phyloP scores from a whole-genome alignment of 2,888 invertebrate species.

The Dryomyza anilis region DNA sequence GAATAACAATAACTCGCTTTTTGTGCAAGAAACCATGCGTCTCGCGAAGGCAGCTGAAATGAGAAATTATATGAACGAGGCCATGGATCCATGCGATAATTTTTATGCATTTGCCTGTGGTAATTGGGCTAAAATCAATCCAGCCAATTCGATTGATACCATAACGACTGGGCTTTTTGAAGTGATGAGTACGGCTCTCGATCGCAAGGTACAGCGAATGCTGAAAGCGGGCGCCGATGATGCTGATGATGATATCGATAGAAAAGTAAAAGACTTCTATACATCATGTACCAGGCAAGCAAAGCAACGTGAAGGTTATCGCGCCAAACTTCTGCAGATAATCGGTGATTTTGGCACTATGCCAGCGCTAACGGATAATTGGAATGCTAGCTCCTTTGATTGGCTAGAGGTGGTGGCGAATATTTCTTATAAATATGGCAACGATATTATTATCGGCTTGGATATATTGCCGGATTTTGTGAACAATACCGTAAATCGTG shows the following conservation, averaged over 20 bases:
- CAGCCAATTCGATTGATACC: conserved; percentile 37
- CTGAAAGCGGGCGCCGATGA: conserved; percentile 33
- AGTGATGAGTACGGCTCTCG: conserved; percentile 40
- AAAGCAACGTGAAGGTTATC: background rate
- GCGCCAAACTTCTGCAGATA: conserved; percentile 29
- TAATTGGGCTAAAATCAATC: conserved; percentile 46
- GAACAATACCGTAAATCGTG: conserved; percentile 34
- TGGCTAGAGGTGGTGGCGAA: conserved; percentile 45
- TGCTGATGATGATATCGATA: conserved; percentile 43
- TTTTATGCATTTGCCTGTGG: conserved; percentile 57
- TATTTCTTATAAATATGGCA: conserved; percentile 38
- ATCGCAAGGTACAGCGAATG: conserved; percentile 42
- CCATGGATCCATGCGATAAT: conserved; percentile 49
- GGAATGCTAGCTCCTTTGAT: conserved; percentile 45
- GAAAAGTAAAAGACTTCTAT: conserved; percentile 51
- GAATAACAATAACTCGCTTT: conserved; percentile 4
- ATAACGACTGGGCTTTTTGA: conserved; percentile 49
- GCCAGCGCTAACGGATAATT: conserved; percentile 44
- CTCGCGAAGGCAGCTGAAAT: conserved; percentile 48
- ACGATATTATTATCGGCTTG: conserved; percentile 36
- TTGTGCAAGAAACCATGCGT: conserved; percentile 37
- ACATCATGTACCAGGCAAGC: conserved; percentile 44
- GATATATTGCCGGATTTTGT: conserved; percentile 37
- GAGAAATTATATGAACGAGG: conserved; percentile 45
- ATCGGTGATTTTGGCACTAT: conserved; percentile 46